Evolutionary conservation across 2,888 invertebrate species (phyloP), one percentile per base, ranked within the genome.

Genomic region (Meghimatium bilineatum): DNA sequence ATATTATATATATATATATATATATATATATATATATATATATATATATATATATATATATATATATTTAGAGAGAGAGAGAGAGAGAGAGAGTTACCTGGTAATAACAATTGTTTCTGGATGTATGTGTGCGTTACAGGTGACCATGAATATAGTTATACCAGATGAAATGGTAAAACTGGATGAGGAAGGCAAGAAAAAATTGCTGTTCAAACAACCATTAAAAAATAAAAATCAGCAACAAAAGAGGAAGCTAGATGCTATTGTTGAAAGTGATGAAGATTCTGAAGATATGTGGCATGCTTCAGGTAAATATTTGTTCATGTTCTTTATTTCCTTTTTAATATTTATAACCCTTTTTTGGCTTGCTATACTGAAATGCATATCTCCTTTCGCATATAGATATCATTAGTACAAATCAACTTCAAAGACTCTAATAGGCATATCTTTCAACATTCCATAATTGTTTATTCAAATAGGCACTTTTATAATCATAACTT

Each of bases 111-210:
- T 5, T 6, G 34, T 12, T 63, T 72, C 56, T 56, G 5, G 56
- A 17, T 56, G 56, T 56, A 56, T 56, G 2, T 26, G n/a, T n/a
- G n/a, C n/a, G 36, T 10, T 34, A 12, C 69, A 83, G 83, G n/a
- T 77, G 66, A 63, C 34, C 10, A 36, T 72, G 32, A 56, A 78
- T 10, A 23, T 60, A 20, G 36, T 34, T 6, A 72, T 83, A 38
- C 83, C 83, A 29, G 83, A 83, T 77, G 78, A 83, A 56, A 83
- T 71, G 77, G 83, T 83, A n/a, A 71, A 29, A 29, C 83, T 83
- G 23, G 78, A 78, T 49, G 67, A 83, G 60, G 77, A 71, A 44
- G 83, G 82, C 29, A 74, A 34, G 29, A 63, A 29, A 1, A 75
- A 82, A 32, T 34, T 82, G 82, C 23, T 20, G 75, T 82, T 60